These are phyloP conservation scores for Trichogramma evanescens DNA, from an alignment of 2,888 invertebrate genomes.

Conservation along the genomic window DNA sequence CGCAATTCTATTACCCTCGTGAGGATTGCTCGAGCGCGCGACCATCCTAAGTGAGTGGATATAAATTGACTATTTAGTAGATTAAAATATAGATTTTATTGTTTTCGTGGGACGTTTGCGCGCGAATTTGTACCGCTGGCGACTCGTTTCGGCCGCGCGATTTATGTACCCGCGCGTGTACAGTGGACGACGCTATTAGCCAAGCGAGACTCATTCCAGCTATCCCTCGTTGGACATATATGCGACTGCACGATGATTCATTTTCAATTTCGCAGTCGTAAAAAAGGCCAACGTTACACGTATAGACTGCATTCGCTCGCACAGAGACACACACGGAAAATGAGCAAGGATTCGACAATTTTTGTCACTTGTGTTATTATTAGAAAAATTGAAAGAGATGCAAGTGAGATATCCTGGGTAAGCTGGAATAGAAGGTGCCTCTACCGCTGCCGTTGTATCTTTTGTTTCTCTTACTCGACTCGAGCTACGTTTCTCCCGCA, in stretches of 20 bases:
- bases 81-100: constrained; percentile 46
- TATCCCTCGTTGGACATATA: constrained; percentile 19
- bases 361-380: too few relatives aligned
- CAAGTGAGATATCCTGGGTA: too few relatives aligned
- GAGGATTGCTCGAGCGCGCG: constrained; percentile 15
- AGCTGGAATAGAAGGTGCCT: too few relatives aligned
- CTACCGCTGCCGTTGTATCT: neutral
- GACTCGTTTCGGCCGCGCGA: constrained; percentile 28
- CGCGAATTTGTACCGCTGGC: constrained; percentile 19
- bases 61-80: constrained; percentile 16
- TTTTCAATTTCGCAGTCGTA: constrained; percentile 23
- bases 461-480: constrained; percentile 14
- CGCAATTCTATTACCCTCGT: constrained; percentile 24
- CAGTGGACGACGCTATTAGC: constrained; percentile 31
- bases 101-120: constrained; percentile 29
- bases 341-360: too few relatives aligned
- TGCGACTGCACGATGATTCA: constrained; percentile 36
- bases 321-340: too few relatives aligned
- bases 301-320: too few relatives aligned
- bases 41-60: too few relatives aligned
- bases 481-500: constrained; percentile 2
- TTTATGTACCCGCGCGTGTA: constrained; percentile 26
- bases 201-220: constrained; percentile 26
- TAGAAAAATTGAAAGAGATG: too few relatives aligned
- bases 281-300: too few relatives aligned